These are phyloP conservation scores for Catocala fraxini DNA, from an alignment of 2,888 invertebrate species.

Conservation along the genomic window DNA sequence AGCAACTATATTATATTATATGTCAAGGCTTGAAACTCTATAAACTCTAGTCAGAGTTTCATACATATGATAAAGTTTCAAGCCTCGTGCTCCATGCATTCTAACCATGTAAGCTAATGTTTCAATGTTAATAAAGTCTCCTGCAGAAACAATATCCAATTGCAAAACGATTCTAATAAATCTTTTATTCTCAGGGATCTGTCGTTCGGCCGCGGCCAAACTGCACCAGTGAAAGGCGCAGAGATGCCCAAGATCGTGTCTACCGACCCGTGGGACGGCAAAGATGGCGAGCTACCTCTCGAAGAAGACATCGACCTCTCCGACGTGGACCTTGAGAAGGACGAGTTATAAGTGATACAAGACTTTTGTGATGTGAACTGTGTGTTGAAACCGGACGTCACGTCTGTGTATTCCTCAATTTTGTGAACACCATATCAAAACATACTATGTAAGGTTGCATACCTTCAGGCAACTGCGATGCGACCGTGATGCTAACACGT, in stretches of 20 bases:
- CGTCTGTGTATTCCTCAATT: conserved; percentile 2
- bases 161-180: not conserved
- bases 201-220: conserved; percentile 97
- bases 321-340: conserved; percentile 94
- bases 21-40: too few species aligned
- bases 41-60: too few species aligned
- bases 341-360: conserved; percentile 89
- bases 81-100: too few species aligned
- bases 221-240: conserved; percentile 94
- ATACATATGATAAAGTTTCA: too few species aligned
- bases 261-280: conserved; percentile 96
- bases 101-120: too few species aligned
- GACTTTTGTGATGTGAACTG: conserved; percentile 18
- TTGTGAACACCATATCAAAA: conserved; percentile 34
- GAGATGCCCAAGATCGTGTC: conserved; percentile 91
- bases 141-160: too few species aligned
- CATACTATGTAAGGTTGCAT: too few species aligned
- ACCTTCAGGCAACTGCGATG: too few species aligned
- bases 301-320: conserved; percentile 97
- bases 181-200: conserved; percentile 89
- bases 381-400: conserved; percentile 1
- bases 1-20: too few species aligned
- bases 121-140: too few species aligned
- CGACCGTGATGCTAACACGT: too few species aligned
- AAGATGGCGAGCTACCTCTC: conserved; percentile 94